A percentile compares a stretch with the other conserved stretches of the same genome.
Conservation (phyloP, 2,888 invertebrate species). For the Pseudococcus viburni region DNA sequence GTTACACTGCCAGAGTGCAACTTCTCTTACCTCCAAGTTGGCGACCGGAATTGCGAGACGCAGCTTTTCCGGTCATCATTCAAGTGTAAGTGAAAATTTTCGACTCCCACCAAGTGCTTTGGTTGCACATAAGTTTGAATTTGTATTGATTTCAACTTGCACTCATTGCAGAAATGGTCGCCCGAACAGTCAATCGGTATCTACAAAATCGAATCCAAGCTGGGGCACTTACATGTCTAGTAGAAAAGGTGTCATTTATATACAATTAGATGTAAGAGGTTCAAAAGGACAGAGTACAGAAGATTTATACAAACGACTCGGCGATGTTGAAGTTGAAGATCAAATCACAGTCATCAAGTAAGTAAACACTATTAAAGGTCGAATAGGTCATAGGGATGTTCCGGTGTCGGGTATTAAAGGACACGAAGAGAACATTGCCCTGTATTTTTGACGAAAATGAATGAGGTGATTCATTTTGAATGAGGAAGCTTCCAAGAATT, state of each 20-base stretch:
- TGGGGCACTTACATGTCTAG: conserved; percentile 91
- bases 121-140: conserved; percentile 72
- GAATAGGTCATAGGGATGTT: too few species aligned
- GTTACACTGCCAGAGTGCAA: conserved; percentile 82
- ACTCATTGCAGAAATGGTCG: conserved; percentile 78
- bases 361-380: conserved; percentile 66
- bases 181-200: conserved; percentile 89
- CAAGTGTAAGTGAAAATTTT: conserved; percentile 79
- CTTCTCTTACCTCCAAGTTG: conserved; percentile 87
- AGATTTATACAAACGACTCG: conserved; percentile 80
- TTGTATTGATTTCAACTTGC: neutral
- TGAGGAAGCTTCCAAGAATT: too few species aligned
- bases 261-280: conserved; percentile 90
- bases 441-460: too few species aligned
- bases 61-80: conserved; percentile 86
- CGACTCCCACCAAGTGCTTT: neutral
- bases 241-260: conserved; percentile 86
- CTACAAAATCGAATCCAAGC: conserved; percentile 83
- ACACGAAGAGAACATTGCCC: too few species aligned
- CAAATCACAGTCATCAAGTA: conserved; percentile 74
- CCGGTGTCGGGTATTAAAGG: too few species aligned
- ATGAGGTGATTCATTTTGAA: too few species aligned
- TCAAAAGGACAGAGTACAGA: conserved; percentile 87
- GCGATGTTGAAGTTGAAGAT: conserved; percentile 78
- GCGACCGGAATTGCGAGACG: conserved; percentile 86